A percentile compares a stretch with the other conserved stretches of the same genome.
These are phyloP conservation scores for Siniperca undulata DNA, from an alignment of 2,797 vertebrate genomes.

Conservation along the genomic window DNA sequence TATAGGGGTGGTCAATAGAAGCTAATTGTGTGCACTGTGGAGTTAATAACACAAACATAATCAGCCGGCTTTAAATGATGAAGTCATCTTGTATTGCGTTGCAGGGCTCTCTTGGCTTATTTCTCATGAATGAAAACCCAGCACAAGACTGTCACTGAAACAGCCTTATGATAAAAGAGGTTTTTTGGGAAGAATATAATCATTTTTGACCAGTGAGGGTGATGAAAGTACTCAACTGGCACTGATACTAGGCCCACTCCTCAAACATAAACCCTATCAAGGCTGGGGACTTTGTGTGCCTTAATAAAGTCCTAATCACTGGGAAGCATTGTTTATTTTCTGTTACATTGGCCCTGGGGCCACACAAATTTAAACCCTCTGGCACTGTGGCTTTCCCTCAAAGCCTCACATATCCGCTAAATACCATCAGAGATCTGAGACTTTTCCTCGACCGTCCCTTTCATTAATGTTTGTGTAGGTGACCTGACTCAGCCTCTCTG, in stretches of 20 bases:
- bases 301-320: constrained; percentile 83
- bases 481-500: constrained; percentile 50
- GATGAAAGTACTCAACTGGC: constrained; percentile 24
- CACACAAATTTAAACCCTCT: constrained; percentile 82
- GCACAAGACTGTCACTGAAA: neutral
- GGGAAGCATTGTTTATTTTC: constrained; percentile 83
- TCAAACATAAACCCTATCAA: constrained; percentile 68
- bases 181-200: constrained; percentile 18
- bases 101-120: neutral
- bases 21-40: constrained; percentile 69
- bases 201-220: neutral
- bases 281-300: constrained; percentile 69
- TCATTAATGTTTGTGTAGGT: constrained; percentile 45
- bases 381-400: constrained; percentile 69
- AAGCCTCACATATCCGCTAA: constrained; percentile 75
- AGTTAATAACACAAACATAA: constrained; percentile 64
- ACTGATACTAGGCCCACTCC: constrained; percentile 44
- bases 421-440: constrained; percentile 71
- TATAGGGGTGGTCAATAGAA: constrained; percentile 64
- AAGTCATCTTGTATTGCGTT: constrained; percentile 26
- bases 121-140: constrained; percentile 4
- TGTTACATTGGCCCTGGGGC: constrained; percentile 77
- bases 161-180: neutral
- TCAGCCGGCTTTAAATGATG: constrained; percentile 51
- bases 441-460: constrained; percentile 47